phyloP scores from a whole-genome alignment of 2,888 invertebrate genomes.

The Drosophila sordidula region DNA sequence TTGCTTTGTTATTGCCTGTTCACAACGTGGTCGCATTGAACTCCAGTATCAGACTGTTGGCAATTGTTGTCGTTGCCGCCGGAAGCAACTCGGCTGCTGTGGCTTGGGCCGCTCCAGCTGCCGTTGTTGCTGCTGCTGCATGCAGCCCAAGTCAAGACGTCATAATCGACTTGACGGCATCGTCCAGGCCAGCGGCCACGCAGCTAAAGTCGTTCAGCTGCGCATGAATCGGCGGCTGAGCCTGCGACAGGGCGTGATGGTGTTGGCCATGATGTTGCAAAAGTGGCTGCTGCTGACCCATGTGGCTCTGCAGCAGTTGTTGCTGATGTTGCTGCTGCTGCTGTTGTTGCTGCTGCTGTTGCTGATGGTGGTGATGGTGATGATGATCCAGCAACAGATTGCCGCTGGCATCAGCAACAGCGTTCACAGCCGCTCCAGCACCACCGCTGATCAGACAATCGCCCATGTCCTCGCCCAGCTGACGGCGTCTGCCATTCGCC shows the following conservation, averaged over 20 bases:
- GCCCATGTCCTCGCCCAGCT: constrained; percentile 82
- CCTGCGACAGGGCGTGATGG: constrained; percentile 58
- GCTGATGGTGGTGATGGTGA: constrained; percentile 65
- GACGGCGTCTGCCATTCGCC: constrained; percentile 59
- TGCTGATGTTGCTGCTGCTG: constrained; percentile 61
- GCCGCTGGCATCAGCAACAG: constrained; percentile 73
- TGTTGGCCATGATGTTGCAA: constrained; percentile 66
- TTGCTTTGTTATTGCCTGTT: constrained; percentile 28
- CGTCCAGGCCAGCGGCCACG: constrained; percentile 85
- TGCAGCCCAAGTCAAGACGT: constrained; percentile 85
- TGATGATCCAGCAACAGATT: constrained; percentile 70
- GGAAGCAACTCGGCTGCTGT: constrained; percentile 41
- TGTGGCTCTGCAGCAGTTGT: constrained; percentile 58
- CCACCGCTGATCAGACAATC: constrained; percentile 83
- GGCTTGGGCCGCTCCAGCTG: constrained; percentile 10
- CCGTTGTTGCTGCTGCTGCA: constrained; percentile 18
- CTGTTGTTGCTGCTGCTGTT: constrained; percentile 49
- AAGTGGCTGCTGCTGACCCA: constrained; percentile 51
- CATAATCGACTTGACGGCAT: constrained; percentile 87
- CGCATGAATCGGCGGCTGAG: constrained; percentile 55
- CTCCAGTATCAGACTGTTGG: constrained; percentile 80
- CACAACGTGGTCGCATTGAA: constrained; percentile 81
- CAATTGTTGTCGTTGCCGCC: constrained; percentile 49
- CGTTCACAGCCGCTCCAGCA: constrained; percentile 56
- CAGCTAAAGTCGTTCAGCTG: constrained; percentile 85